Conservation (phyloP, 2,113 vertebrate genomes). For the Phrynosoma blainvillii region DNA sequence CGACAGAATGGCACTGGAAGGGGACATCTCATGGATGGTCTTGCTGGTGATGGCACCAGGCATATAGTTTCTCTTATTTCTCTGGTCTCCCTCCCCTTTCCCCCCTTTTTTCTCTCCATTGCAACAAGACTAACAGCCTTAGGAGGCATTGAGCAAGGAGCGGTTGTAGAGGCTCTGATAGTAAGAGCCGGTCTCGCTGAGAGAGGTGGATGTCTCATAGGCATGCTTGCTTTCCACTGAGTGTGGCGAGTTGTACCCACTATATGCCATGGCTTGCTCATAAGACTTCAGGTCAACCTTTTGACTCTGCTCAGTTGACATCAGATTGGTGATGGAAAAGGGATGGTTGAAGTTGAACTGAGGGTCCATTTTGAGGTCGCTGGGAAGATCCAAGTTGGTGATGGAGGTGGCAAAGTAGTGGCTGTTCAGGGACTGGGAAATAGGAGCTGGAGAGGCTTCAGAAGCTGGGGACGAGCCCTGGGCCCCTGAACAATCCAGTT, state of each 20-base stretch:
- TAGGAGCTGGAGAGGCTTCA: constrained; percentile 75
- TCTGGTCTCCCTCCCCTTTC: neutral
- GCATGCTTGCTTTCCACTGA: constrained; percentile 78
- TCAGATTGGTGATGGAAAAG: constrained; percentile 90
- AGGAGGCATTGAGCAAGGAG: constrained; percentile 88
- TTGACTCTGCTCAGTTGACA: constrained; percentile 85
- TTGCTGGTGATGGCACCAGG: neutral
- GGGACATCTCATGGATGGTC: neutral
- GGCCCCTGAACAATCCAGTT: constrained; percentile 76
- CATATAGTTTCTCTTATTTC: neutral
- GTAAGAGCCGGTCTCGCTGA: constrained; percentile 84
- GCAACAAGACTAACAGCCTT: constrained; percentile 48
- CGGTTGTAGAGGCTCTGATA: constrained; percentile 91
- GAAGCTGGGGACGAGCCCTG: constrained; percentile 73
- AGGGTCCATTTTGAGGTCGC: constrained; percentile 87
- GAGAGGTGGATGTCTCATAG: constrained; percentile 77
- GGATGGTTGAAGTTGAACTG: constrained; percentile 94
- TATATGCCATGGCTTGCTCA: constrained; percentile 85
- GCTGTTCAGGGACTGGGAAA: constrained; percentile 73
- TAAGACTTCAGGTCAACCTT: constrained; percentile 87
- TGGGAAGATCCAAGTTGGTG: constrained; percentile 86
- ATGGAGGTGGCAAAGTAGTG: constrained; percentile 81
- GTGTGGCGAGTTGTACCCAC: constrained; percentile 73
- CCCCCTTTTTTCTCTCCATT: neutral
- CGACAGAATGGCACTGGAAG: neutral